Evolutionary conservation across 1,140 invertebrate species (phyloP), one percentile per base, ranked within the genome.

Genomic region (Tetramorium alpestre): DNA sequence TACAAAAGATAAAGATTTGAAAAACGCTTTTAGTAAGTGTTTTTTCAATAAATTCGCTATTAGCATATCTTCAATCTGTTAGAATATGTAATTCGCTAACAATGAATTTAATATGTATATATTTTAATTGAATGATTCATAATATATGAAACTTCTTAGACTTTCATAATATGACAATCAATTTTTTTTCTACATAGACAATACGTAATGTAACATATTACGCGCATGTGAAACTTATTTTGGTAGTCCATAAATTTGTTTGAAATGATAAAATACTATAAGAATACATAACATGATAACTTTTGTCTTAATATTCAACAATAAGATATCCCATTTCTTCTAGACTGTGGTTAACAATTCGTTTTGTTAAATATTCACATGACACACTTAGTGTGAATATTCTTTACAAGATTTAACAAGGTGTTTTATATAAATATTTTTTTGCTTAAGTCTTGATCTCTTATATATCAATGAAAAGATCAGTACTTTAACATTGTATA

Each of bases 391-490:
- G 16, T 54, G 38, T 73, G 64, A 56, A 75, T 78, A 47, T 90
- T 80, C 70, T 87, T 75, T 54, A 70, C 56, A 69, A 87, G 38
- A 65, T 54, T 33, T 87, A 87, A 90, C 70, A 87, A 90, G 72
- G 58, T 73, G 38, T 33, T 33, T 4, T 33, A 33, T 69, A 58
- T 60, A 70, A 56, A 44, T 41, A n/a, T 64, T 22, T 69, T 22
- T 56, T 38, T 28, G 28, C 28, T 49, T 28, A 51, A 89, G 49
- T 86, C 67, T 87, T 76, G 54, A 82, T 56, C 11, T 38, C 8
- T 73, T 84, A 75, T 6, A 58, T 10, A 33, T 80, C 41, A 49
- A 65, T 75, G 25, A 58, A 84, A 60, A 60, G 69, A 75, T 70
- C 47, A 81, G 60, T 28, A 25, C 54, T 78, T 78, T 60, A 78